Evolutionary conservation across 2,888 invertebrate genomes (phyloP).

Genomic region (Ashinkailepas kermadecensis): DNA sequence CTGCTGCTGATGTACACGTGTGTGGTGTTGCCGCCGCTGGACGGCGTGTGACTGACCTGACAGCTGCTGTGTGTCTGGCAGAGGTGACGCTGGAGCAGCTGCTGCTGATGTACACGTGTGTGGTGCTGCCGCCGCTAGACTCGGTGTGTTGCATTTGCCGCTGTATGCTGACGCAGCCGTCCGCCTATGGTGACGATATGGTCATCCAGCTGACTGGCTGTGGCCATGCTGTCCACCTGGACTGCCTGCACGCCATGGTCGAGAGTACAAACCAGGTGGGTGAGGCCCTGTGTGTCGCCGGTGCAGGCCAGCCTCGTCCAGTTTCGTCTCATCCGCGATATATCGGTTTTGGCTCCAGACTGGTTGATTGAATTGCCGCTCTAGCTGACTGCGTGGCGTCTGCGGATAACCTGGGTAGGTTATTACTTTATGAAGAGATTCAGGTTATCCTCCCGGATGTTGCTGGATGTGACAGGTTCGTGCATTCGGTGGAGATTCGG

Average conservation of each 20-base stretch:
- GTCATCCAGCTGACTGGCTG: slow-evolving; percentile 63
- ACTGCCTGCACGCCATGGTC: slow-evolving; percentile 68
- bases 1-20: slow-evolving; percentile 41
- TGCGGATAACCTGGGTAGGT: too few species aligned
- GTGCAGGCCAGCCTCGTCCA: too few species aligned
- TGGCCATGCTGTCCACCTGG: slow-evolving; percentile 69
- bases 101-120: slow-evolving; percentile 39
- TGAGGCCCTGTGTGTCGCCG: too few species aligned
- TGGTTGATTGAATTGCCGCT: too few species aligned
- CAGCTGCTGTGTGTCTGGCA: neutral
- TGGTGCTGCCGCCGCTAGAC: neutral
- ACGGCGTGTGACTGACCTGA: neutral
- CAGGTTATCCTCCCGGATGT: too few species aligned
- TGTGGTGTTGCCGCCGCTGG: neutral
- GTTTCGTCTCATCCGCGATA: too few species aligned
- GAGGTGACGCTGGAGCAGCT: slow-evolving; percentile 44
- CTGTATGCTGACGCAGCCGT: neutral
- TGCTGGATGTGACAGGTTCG: too few species aligned
- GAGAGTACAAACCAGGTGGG: slow-evolving; percentile 39
- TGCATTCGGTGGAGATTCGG: too few species aligned
- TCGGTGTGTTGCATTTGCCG: neutral
- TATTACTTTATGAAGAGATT: too few species aligned
- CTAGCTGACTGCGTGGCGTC: too few species aligned
- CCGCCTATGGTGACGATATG: slow-evolving; percentile 42
- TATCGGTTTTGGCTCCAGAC: too few species aligned